phyloP scores from a whole-genome alignment of 2,113 vertebrate genomes.

The Procavia capensis region DNA sequence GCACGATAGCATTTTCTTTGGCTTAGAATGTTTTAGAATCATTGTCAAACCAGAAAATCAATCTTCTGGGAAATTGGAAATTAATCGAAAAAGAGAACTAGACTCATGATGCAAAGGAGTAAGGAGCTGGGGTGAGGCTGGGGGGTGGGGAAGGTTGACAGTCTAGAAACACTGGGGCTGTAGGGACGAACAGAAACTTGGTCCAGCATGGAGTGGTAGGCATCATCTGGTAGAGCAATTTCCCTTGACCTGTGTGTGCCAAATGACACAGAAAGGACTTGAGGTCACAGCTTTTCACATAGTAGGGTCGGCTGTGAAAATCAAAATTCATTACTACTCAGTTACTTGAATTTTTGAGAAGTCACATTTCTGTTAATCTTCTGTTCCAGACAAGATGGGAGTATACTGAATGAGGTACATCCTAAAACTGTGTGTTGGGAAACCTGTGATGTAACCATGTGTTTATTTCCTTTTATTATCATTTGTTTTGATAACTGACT shows the following conservation, averaged over 20 bases:
- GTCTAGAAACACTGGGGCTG: not conserved
- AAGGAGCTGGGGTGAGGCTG: not conserved
- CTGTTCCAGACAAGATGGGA: not conserved
- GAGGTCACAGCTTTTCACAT: not conserved
- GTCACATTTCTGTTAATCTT: not conserved
- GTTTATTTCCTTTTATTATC: constrained; percentile 16
- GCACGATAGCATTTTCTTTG: not conserved
- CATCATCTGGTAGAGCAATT: not conserved
- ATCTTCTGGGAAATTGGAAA: constrained; percentile 30
- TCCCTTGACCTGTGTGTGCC: not conserved
- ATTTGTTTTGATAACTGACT: not conserved
- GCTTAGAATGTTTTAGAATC: constrained; percentile 29
- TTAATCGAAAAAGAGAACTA: constrained; percentile 1
- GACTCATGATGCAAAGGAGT: not conserved
- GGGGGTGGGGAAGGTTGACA: not conserved
- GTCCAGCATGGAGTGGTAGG: no score
- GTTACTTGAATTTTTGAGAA: constrained; percentile 39
- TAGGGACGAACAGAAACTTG: not conserved
- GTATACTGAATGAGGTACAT: not conserved
- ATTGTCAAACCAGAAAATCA: constrained; percentile 14
- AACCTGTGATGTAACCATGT: constrained; percentile 18
- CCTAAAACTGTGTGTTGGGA: not conserved
- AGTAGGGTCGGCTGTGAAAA: not conserved
- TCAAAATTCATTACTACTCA: not conserved
- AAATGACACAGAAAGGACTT: not conserved